These are phyloP conservation scores for Miichthys miiuy DNA, from an alignment of 2,797 vertebrate species.

Conservation along the genomic window DNA sequence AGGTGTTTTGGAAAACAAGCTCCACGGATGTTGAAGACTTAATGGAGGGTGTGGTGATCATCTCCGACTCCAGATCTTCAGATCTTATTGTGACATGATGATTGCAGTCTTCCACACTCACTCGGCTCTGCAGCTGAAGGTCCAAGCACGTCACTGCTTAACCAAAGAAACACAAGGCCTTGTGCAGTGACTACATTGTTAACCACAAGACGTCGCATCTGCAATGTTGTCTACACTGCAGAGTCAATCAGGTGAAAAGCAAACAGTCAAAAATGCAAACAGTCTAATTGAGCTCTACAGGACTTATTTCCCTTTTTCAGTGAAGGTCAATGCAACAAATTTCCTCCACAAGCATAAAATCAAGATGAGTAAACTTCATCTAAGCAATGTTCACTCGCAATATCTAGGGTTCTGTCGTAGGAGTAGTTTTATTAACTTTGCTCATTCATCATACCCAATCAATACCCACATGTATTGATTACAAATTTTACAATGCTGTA, in stretches of 20 bases:
- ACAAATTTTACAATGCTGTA: too few species aligned
- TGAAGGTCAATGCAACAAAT: neutral
- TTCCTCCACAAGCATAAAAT: neutral
- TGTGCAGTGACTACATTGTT: neutral
- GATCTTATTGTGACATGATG: neutral
- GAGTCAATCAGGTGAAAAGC: neutral
- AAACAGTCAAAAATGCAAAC: neutral
- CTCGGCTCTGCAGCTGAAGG: neutral
- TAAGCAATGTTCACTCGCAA: neutral
- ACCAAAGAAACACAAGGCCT: slow-evolving; percentile 8
- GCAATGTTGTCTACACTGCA: neutral
- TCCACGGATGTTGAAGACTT: neutral
- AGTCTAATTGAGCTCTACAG: neutral
- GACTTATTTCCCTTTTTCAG: neutral
- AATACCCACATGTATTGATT: too few species aligned
- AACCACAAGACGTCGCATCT: slow-evolving; percentile 32
- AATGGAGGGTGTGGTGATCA: neutral
- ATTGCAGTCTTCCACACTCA: neutral
- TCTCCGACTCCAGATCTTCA: neutral
- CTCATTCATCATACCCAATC: too few species aligned
- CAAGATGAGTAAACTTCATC: neutral
- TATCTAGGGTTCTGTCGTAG: too few species aligned
- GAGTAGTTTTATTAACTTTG: too few species aligned
- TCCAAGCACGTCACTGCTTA: neutral
- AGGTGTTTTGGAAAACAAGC: slow-evolving; percentile 8